Conservation (phyloP, 2,888 invertebrate species). For the Ormyrus thymus region DNA sequence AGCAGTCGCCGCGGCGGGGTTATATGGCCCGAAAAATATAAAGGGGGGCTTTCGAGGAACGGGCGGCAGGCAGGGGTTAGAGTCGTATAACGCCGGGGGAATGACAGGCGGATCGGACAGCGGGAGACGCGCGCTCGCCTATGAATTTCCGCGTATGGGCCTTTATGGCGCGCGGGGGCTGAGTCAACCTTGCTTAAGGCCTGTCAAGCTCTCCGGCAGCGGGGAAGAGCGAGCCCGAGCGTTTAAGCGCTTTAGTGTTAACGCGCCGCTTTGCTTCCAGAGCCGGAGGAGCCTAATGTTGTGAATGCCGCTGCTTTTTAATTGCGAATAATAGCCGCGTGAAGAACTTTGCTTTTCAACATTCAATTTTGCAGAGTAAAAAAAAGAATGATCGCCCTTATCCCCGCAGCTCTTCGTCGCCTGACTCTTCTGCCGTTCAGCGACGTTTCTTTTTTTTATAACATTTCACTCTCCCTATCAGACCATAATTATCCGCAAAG, state of each 20-base stretch:
- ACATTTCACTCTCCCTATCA: slow-evolving; percentile 16
- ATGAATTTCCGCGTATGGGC: slow-evolving; percentile 15
- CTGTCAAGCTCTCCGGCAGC: not conserved
- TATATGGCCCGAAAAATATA: slow-evolving; percentile 6
- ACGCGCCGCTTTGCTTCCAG: too few species aligned
- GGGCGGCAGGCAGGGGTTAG: not conserved
- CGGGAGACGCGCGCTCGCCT: not conserved
- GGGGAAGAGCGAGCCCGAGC: too few species aligned
- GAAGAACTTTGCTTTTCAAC: too few species aligned
- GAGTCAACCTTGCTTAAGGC: slow-evolving; percentile 6
- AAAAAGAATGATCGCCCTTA: not conserved
- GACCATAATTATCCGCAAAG: slow-evolving; percentile 29
- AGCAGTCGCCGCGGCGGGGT: slow-evolving; percentile 1
- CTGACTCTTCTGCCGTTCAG: too few species aligned
- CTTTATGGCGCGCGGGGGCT: not conserved
- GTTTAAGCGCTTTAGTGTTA: too few species aligned
- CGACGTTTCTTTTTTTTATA: not conserved
- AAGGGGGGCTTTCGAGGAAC: slow-evolving; percentile 6
- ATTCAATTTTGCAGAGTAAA: too few species aligned
- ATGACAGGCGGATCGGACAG: slow-evolving; percentile 30
- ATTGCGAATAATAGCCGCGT: too few species aligned
- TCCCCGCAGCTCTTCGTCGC: not conserved
- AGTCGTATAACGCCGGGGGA: slow-evolving; percentile 6
- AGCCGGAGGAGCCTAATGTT: too few species aligned
- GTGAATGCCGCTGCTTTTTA: too few species aligned